Base-by-base conservation (phyloP, 2,888 invertebrate genomes). In the Clusia tigrina region DNA sequence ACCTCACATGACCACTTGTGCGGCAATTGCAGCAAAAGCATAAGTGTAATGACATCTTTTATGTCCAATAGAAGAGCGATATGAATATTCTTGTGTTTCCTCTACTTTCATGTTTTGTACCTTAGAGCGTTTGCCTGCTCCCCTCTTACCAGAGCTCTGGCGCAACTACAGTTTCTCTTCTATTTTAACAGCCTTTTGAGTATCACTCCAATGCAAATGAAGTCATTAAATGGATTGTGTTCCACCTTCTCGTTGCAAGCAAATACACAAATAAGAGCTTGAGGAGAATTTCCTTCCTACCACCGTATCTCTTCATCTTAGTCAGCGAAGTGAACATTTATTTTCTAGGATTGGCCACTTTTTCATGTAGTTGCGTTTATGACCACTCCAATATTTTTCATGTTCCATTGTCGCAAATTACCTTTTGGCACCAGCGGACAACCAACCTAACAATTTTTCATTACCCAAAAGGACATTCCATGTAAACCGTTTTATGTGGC, bases 401-500 rank as follows among this genome's bases (percentile, higher is more conserved):
- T 53, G 46, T 60, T 26, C 48, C 22, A 51, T 62, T 58, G 24
- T 26, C 22, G 52, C n/a, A 26, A 6, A 48, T 48, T 26, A 51
- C 51, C 18, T 22, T 18, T 32, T 54, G 25, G 23, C 18, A 6
- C 20, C 53, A 24, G 22, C 17, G 42, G 25, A n/a, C 17, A 20
- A 15, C 48, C 37, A 32, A 9, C 32, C 15, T n/a, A 54, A 15
- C 52, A 52, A 57, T 62, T 63, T 59, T 63, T 63, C 58, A 59
- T 63, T 63, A 66, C n/a, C 56, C 62, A 59, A 63, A 63, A 63
- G 61, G 61, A 24, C 57, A 54, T 56, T 66, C 38, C 66, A 61
- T 62, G 62, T 66, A 54, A 25, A 58, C 38, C 32, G 22, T 46
- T 42, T n/a, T 48, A 53, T 52, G 52, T n/a, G 15, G 53, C 25